Evolutionary conservation across 2,113 vertebrate species (phyloP), one percentile per base, ranked within the genome.

Genomic region (Pimephales promelas): DNA sequence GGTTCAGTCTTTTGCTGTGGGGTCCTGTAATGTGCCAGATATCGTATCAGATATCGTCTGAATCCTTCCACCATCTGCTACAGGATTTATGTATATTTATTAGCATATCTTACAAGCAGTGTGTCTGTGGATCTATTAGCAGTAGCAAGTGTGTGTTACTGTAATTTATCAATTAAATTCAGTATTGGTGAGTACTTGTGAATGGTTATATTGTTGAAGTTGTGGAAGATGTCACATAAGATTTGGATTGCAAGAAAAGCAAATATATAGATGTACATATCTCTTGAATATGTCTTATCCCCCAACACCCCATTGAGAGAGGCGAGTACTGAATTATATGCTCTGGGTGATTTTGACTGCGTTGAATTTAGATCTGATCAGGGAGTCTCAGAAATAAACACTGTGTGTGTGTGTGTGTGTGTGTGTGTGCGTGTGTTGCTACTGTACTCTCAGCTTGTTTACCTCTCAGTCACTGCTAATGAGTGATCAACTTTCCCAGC

Each of bases 401-500:
- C 81, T 40, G 40, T 40, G 40, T 40, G 40, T 40, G 40, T 40
- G 40, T 40, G 36, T 87, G 89, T 85, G 74, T 87, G 88, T 84
- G 86, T 24, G 79, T 47, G 89, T 80, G 74, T 81, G 79, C 88
- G 90, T 87, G 59, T 14, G 68, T 45, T 45, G 76, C 79, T 81
- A 81, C 83, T 87, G 80, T 85, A 87, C 52, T 82, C 64, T 85
- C 66, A 88, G 88, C 91, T 90, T 96, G 95, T 97, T 96, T 95
- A 95, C 95, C 96, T 96, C 97, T 99, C 95, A 97, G 95, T 96
- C 96, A 97, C 95, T 96, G 92, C 95, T 98, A 98, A 99, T 98
- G 97, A 98, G 97, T 98, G 97, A 98, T 99, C 97, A 98, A 96
- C 97, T 98, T 97, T 98, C 97, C 96, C 97, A 99, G 97, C 97